phyloP scores from a whole-genome alignment of 2,113 vertebrate genomes.

The Cinclus cinclus region DNA sequence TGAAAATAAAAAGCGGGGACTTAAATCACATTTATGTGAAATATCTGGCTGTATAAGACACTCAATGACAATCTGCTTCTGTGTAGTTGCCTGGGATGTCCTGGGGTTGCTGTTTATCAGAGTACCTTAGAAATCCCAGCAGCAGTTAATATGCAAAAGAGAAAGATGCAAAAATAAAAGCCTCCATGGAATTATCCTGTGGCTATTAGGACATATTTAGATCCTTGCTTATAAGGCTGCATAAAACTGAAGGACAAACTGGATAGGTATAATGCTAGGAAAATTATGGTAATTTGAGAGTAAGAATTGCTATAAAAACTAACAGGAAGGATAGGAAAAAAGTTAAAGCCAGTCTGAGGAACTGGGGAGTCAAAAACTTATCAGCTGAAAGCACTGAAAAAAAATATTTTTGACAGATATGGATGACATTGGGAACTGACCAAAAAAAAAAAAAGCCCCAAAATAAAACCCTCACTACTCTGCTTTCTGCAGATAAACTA shows the following conservation, averaged over 20 bases:
- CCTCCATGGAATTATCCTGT: neutral
- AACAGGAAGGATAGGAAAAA: neutral
- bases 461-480: neutral
- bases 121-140: neutral
- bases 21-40: neutral
- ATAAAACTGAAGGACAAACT: neutral
- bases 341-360: neutral
- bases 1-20: neutral
- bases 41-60: neutral
- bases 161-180: neutral
- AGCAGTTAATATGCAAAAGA: neutral
- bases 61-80: neutral
- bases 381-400: neutral
- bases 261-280: neutral
- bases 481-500: conserved; percentile 16
- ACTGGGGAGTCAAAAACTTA: neutral
- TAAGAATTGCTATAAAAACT: neutral
- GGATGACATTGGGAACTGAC: neutral
- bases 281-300: neutral
- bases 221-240: neutral
- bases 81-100: neutral
- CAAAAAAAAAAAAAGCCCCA: neutral
- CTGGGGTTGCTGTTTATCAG: neutral
- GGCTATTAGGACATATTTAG: neutral
- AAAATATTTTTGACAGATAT: neutral